Base-by-base conservation (phyloP, 1,140 invertebrate genomes). In the Sitodiplosis mosellana region DNA sequence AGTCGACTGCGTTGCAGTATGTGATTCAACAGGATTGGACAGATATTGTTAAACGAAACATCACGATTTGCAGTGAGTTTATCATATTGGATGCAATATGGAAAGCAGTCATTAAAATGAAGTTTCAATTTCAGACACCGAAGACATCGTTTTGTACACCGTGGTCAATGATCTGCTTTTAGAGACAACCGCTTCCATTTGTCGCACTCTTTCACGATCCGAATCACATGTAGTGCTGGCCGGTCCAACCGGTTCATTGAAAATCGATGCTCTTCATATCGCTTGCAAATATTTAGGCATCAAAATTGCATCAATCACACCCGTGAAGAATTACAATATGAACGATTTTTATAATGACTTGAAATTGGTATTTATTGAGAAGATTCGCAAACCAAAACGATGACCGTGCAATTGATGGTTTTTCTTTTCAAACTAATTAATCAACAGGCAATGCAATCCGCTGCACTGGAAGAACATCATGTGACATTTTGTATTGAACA, bases 401-500 rank as follows among this genome's bases (percentile, higher is more conserved):
- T 42, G 17, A 11, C 8, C 17, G 17, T 42, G 21, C 7, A 44
- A 14, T 44, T 20, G 7, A 20, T 20, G 4, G 18, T 4, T 44
- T 20, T 20, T 44, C 17, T 3, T 48, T 42, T 19, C 40, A 33
- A 20, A 41, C 3, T 22, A n/a, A n/a, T 21, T n/a, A 38, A 19
- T 20, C 55, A 55, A 37, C 43, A 66, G 63, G 81, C 77, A 4
- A 78, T 92, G 66, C 85, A 89, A 63, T 55, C 67, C 14, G 77
- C 82, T n/a, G 87, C 81, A 18, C 67, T 92, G 34, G 87, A 91
- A 45, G 79, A 80, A 12, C 78, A 91, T 60, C 70, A 77, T 54
- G 76, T 78, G 4, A 71, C 86, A 41, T 68, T 95, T 18, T 55
- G 93, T 4, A 61, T 95, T 1, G 89, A 95, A 58, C 89, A 94